phyloP scores from a whole-genome alignment of 2,888 invertebrate species.

The Glaucopsyche alexis region DNA sequence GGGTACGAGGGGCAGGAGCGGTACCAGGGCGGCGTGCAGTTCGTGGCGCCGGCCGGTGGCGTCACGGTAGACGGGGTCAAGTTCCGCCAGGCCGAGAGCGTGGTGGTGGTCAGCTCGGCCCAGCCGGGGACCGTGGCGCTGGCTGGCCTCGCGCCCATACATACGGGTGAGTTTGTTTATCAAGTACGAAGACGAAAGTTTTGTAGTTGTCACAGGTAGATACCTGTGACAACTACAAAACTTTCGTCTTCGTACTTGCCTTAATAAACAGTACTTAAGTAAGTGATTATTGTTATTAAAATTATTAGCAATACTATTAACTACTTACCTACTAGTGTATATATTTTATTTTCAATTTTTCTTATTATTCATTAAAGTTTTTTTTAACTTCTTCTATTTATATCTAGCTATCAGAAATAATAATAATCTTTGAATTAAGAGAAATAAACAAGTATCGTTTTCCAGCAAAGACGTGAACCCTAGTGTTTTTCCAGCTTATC shows the following conservation, averaged over 20 bases:
- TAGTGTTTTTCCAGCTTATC: no score
- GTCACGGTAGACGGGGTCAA: conserved; percentile 77
- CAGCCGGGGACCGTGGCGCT: conserved; percentile 74
- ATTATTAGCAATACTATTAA: no score
- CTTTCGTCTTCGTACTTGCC: no score
- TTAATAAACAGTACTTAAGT: no score
- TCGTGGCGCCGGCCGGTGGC: conserved; percentile 55
- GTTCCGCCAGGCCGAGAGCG: conserved; percentile 79
- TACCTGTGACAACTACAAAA: not conserved
- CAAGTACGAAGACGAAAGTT: no score
- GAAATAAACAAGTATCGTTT: conserved; percentile 23
- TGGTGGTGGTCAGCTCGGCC: conserved; percentile 71
- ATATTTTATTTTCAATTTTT: no score
- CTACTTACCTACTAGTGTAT: no score
- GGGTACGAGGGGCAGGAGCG: conserved; percentile 75
- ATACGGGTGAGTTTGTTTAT: conserved; percentile 54
- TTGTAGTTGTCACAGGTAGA: not conserved
- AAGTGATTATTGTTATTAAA: no score
- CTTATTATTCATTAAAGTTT: no score
- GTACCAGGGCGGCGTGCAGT: conserved; percentile 66
- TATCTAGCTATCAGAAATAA: no score
- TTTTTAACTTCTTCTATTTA: no score
- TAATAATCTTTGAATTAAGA: no score
- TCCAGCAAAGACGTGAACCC: conserved; percentile 70
- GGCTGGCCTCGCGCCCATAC: conserved; percentile 66